phyloP scores from a whole-genome alignment of 2,113 vertebrate genomes.

The Sylvia atricapilla region DNA sequence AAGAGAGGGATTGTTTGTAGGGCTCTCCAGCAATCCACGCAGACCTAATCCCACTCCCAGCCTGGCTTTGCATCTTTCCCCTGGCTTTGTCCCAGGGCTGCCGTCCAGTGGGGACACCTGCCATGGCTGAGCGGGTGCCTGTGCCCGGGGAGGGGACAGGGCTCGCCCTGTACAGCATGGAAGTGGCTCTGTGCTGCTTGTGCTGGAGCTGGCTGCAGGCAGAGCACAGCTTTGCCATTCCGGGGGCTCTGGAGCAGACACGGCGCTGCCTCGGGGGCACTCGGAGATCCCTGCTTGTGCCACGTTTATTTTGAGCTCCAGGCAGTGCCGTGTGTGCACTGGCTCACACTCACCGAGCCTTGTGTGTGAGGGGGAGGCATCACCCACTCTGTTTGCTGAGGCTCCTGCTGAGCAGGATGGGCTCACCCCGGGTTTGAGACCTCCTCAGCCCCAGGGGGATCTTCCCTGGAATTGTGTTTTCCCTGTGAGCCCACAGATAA shows the following conservation, averaged over 20 bases:
- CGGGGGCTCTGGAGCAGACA: neutral
- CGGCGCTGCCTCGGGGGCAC: neutral
- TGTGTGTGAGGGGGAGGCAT: fast-evolving
- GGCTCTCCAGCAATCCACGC: neutral
- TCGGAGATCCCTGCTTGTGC: neutral
- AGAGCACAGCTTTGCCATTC: fast-evolving
- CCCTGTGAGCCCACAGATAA: neutral
- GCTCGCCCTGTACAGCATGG: fast-evolving
- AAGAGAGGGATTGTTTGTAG: neutral
- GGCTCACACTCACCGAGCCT: neutral
- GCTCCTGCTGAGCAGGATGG: neutral
- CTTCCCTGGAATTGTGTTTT: neutral
- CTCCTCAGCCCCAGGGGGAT: neutral
- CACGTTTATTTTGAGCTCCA: neutral
- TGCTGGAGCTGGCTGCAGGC: neutral
- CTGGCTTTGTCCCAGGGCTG: neutral
- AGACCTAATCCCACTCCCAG: neutral
- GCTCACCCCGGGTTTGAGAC: fast-evolving
- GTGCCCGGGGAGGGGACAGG: fast-evolving
- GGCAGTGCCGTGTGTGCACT: fast-evolving
- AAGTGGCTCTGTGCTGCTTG: neutral
- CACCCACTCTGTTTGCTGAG: neutral
- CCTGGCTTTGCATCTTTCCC: neutral
- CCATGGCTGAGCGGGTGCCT: fast-evolving
- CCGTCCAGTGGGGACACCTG: fast-evolving